Conservation (phyloP, 2,888 invertebrate species). For the Acrocyrtus sp. region DNA sequence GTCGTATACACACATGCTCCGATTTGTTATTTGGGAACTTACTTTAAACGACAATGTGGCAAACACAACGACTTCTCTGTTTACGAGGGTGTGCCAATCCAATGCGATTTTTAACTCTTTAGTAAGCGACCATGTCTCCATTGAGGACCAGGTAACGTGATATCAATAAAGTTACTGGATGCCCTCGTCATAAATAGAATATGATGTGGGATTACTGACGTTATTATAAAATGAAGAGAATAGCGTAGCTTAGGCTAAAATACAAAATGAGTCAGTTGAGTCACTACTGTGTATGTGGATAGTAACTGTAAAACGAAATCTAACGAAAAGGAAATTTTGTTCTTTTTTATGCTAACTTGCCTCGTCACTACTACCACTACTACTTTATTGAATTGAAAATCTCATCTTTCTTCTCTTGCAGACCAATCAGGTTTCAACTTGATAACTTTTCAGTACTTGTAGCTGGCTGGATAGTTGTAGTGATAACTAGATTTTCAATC, state of each 20-base stretch:
- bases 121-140: conserved; percentile 93
- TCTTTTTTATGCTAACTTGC: too few relatives aligned
- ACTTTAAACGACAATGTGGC: conserved; percentile 94
- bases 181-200: too few relatives aligned
- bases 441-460: too few relatives aligned
- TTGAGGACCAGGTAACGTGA: conserved; percentile 92
- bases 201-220: too few relatives aligned
- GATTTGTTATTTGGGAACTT: conserved; percentile 94
- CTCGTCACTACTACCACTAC: conserved; percentile 8
- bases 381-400: background rate
- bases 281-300: too few relatives aligned
- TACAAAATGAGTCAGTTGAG: too few relatives aligned
- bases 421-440: conserved; percentile 56
- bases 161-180: background rate
- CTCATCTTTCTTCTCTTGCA: conserved; percentile 16
- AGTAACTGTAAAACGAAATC: too few relatives aligned
- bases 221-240: too few relatives aligned
- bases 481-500: background rate
- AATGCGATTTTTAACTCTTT: conserved; percentile 82
- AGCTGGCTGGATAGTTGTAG: too few relatives aligned
- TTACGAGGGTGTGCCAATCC: conserved; percentile 81
- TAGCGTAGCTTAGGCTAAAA: too few relatives aligned
- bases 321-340: too few relatives aligned
- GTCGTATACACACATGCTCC: conserved; percentile 85
- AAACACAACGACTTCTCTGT: conserved; percentile 86